These are phyloP conservation scores for Glossophaga mutica DNA, from an alignment of 2,797 vertebrate species.

Conservation along the genomic window DNA sequence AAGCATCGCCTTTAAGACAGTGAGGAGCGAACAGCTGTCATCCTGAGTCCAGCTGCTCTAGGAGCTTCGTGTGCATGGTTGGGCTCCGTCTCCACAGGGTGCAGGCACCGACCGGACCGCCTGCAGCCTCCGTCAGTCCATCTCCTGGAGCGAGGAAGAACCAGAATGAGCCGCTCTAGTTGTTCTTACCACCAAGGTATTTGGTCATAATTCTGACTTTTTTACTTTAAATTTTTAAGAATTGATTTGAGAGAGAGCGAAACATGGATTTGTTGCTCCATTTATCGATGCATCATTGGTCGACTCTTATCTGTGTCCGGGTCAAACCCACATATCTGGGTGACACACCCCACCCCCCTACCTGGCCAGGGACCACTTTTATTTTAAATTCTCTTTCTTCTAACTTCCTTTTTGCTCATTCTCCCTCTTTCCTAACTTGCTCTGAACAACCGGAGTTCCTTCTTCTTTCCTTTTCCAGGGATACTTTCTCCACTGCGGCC, in stretches of 20 bases:
- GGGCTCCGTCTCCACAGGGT: not conserved
- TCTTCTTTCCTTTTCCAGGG: too few relatives aligned
- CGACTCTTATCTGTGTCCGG: too few relatives aligned
- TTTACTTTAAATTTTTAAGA: not conserved
- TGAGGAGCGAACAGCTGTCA: not conserved
- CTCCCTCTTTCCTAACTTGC: not conserved
- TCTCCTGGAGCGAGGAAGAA: conserved; percentile 31
- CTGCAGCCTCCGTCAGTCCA: conserved; percentile 39
- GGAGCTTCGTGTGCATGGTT: not conserved
- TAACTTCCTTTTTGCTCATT: not conserved
- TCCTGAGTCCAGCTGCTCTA: not conserved
- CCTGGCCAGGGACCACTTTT: not conserved
- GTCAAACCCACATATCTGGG: too few relatives aligned
- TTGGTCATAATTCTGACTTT: conserved; percentile 42
- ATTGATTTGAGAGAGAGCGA: not conserved
- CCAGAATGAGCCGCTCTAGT: not conserved
- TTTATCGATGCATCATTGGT: too few relatives aligned
- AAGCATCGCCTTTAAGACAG: not conserved
- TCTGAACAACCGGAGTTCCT: too few relatives aligned
- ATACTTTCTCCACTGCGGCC: not conserved
- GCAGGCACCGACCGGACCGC: not conserved
- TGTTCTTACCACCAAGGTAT: conserved; percentile 48
- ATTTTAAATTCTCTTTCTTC: conserved; percentile 31
- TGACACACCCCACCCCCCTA: too few relatives aligned
- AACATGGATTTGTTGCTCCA: not conserved